Conservation (phyloP, 2,888 invertebrate genomes). For the Amiota mariae region DNA sequence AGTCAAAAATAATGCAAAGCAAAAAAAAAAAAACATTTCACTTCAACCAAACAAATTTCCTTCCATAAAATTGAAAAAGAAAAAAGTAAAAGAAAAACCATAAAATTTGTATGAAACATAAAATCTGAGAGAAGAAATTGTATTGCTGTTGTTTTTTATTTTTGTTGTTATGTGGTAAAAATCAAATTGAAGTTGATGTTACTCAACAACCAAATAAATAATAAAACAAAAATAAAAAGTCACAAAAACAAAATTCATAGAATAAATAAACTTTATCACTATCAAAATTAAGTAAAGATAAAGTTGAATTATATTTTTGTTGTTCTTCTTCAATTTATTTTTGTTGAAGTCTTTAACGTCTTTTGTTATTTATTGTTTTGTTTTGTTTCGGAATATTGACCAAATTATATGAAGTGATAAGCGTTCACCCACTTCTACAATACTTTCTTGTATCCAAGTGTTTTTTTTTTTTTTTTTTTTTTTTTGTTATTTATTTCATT, state of each 20-base stretch:
- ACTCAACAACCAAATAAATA: not conserved
- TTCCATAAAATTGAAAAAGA: slow-evolving; percentile 17
- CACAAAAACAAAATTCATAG: slow-evolving; percentile 32
- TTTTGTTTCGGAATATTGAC: slow-evolving; percentile 28
- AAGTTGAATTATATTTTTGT: slow-evolving; percentile 35
- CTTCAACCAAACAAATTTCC: not conserved
- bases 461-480: no score
- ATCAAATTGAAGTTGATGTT: not conserved
- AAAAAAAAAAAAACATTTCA: slow-evolving; percentile 5
- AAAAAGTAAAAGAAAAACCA: slow-evolving; percentile 53
- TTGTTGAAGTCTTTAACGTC: not conserved
- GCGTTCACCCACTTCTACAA: not conserved
- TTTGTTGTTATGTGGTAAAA: no score
- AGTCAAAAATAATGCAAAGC: slow-evolving; percentile 10
- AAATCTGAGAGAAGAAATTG: slow-evolving; percentile 48
- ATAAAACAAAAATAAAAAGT: slow-evolving; percentile 29
- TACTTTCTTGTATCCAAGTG: not conserved
- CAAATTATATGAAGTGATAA: slow-evolving; percentile 13
- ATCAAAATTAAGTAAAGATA: slow-evolving; percentile 64
- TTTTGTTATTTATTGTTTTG: slow-evolving; percentile 24
- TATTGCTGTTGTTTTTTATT: no score
- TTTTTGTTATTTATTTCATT: no score
- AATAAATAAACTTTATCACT: slow-evolving; percentile 55
- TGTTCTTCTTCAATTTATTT: not conserved
- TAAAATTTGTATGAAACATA: slow-evolving; percentile 59